These are phyloP conservation scores for Nasonia longicornis DNA, from an alignment of 1,140 invertebrate genomes.

Conservation along the genomic window DNA sequence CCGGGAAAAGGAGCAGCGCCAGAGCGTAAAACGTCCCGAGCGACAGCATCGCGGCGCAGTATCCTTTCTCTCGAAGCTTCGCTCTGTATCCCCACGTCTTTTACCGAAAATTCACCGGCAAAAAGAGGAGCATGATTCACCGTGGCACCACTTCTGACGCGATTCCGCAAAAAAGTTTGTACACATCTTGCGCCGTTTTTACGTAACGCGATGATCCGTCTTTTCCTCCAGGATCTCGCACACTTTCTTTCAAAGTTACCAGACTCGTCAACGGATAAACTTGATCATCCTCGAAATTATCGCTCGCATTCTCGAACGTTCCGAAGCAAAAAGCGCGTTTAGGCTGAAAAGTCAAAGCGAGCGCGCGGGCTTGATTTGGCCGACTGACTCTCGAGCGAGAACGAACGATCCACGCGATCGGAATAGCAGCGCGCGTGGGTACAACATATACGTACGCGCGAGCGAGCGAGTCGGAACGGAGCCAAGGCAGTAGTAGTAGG, in stretches of 20 bases:
- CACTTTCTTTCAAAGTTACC: not conserved
- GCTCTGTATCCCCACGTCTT: not conserved
- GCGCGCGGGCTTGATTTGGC: conserved; percentile 41
- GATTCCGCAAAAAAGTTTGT: not conserved
- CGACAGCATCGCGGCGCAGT: conserved; percentile 46
- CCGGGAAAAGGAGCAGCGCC: conserved; percentile 49
- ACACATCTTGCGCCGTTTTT: not conserved
- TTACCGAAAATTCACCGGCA: not conserved
- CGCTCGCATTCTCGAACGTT: not conserved
- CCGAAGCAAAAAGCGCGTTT: not conserved
- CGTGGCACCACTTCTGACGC: not conserved
- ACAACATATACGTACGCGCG: not conserved
- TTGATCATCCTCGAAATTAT: no score
- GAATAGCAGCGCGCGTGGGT: conserved; percentile 50
- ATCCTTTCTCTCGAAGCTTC: conserved; percentile 6
- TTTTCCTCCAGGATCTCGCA: not conserved
- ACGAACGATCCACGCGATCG: conserved; percentile 42
- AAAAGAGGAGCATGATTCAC: conserved; percentile 8
- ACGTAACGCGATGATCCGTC: not conserved
- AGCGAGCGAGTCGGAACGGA: not conserved
- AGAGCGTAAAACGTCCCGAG: conserved; percentile 50
- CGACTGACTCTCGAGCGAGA: conserved; percentile 39
- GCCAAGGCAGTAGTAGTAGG: conserved; percentile 1
- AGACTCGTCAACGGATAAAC: no score
- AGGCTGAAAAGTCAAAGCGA: not conserved